Conservation (phyloP, 2,797 vertebrate genomes). For the Coluber constrictor region DNA sequence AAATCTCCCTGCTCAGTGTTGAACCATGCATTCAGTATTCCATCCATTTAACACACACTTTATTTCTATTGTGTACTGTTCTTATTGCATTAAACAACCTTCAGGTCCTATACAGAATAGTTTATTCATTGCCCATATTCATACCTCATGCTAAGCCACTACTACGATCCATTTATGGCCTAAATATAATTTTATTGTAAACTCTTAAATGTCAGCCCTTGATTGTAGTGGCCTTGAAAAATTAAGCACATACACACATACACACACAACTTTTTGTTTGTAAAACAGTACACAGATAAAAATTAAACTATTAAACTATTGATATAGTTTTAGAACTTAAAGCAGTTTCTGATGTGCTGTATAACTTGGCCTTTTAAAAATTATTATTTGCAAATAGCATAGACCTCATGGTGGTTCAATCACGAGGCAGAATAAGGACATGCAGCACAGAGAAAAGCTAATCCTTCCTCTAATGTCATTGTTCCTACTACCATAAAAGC, state of each 20-base stretch:
- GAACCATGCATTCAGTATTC: background rate
- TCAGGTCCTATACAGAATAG: background rate
- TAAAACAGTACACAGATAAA: background rate
- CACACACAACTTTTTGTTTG: background rate
- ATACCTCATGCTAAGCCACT: background rate
- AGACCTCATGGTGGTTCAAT: background rate
- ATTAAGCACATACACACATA: background rate
- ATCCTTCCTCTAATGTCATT: background rate
- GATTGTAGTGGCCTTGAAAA: background rate
- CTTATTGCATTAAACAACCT: background rate
- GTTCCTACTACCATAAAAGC: background rate
- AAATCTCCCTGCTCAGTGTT: background rate
- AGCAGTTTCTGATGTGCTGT: background rate
- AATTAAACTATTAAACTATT: background rate
- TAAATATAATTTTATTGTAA: background rate
- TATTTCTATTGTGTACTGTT: background rate
- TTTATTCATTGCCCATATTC: background rate
- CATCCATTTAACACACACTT: background rate
- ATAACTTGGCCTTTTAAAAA: background rate
- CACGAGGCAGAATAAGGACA: background rate
- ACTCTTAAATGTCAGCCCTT: background rate
- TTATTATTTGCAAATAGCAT: background rate
- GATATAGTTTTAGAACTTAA: background rate
- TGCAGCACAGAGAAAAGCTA: background rate
- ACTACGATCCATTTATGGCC: background rate